These are phyloP conservation scores for Nebria ingens DNA, from an alignment of 1,140 invertebrate species.

Conservation along the genomic window DNA sequence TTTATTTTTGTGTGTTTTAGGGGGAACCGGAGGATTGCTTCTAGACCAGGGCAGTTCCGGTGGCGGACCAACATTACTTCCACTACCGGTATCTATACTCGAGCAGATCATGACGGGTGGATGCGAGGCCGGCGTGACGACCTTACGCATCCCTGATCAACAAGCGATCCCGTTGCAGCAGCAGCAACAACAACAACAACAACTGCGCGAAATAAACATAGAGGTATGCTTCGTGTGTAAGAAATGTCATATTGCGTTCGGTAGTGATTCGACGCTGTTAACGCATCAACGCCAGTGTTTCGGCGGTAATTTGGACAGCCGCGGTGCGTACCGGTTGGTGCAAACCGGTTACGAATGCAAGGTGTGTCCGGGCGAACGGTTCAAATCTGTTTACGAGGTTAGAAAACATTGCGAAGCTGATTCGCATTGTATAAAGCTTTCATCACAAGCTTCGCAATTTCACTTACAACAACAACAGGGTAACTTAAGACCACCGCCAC, in stretches of 20 bases:
- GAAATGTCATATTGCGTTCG: conserved; percentile 73
- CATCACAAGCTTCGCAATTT: conserved; percentile 17
- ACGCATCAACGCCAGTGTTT: conserved; percentile 62
- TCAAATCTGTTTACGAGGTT: conserved; percentile 47
- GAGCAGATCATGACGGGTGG: conserved; percentile 56
- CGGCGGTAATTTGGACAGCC: conserved; percentile 49
- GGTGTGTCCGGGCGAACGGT: conserved; percentile 52
- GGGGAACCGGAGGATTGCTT: conserved; percentile 36
- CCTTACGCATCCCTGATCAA: conserved; percentile 47
- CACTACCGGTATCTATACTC: conserved; percentile 49
- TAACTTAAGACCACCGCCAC: conserved; percentile 20
- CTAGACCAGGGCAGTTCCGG: conserved; percentile 34
- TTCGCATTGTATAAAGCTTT: conserved; percentile 31
- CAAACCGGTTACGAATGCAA: conserved; percentile 61
- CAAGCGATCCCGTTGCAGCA: conserved; percentile 9
- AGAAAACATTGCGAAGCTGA: conserved; percentile 55
- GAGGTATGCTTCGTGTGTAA: conserved; percentile 79
- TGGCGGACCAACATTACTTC: conserved; percentile 47
- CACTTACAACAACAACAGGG: conserved; percentile 15
- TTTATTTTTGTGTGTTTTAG: conserved; percentile 27
- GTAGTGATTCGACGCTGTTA: conserved; percentile 57
- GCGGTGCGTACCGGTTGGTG: conserved; percentile 52
- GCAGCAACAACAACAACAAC: conserved; percentile 22
- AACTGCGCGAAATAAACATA: conserved; percentile 50
- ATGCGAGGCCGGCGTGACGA: conserved; percentile 52